Evolutionary conservation across 2,113 vertebrate species (phyloP).

Genomic region (Sorex araneus): DNA sequence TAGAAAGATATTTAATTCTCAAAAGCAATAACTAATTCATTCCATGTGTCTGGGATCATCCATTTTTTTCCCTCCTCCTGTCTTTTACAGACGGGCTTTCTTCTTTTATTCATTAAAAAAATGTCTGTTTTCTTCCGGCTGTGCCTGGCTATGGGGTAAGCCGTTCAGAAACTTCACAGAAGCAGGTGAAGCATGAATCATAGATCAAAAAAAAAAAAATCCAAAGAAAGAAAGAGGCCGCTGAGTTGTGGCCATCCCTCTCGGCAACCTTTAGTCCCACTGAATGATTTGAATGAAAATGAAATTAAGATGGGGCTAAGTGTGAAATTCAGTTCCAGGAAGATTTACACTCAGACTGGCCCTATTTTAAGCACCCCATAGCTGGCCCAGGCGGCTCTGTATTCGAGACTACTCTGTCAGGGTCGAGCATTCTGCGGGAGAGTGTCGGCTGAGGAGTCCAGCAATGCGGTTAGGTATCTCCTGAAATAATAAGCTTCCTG

Average conservation of each 20-base stretch:
- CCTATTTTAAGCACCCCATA: not conserved
- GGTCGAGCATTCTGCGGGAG: not conserved
- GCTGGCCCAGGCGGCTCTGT: not conserved
- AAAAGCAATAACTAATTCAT: constrained; percentile 36
- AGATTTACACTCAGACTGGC: not conserved
- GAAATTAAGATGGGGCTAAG: constrained; percentile 27
- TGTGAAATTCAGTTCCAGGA: not conserved
- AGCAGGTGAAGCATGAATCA: not conserved
- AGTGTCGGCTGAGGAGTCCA: not conserved
- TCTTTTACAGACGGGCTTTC: not conserved
- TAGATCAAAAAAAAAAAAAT: not conserved
- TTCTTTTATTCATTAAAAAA: not conserved
- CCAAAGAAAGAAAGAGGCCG: not conserved
- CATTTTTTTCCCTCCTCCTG: not conserved
- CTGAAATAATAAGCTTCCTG: not conserved
- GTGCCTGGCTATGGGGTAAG: constrained; percentile 5
- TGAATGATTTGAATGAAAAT: not conserved
- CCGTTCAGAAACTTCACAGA: not conserved
- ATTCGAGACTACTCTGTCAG: not conserved
- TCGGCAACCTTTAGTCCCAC: not conserved
- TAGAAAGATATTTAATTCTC: constrained; percentile 60
- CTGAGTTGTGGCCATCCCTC: not conserved
- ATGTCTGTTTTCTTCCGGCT: constrained; percentile 4
- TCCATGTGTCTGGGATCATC: constrained; percentile 4
- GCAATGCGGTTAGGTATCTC: not conserved